Conservation (phyloP, 2,888 invertebrate species). For the Asteroscopus sphinx region DNA sequence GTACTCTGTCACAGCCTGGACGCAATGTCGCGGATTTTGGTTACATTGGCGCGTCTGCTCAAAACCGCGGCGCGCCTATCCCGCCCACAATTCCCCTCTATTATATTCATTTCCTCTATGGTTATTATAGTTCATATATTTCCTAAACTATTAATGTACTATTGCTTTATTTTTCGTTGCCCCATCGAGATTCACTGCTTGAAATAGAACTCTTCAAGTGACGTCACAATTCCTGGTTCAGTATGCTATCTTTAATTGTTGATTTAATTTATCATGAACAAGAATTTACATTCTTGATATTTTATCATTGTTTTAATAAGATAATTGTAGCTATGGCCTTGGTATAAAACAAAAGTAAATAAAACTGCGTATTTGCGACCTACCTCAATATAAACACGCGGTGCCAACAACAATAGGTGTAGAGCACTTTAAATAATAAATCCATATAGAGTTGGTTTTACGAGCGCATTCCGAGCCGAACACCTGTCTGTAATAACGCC, state of each 20-base stretch:
- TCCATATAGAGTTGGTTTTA: conserved; percentile 81
- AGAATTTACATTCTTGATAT: background rate
- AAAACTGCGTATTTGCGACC: conserved; percentile 50
- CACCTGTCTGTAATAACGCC: conserved; percentile 77
- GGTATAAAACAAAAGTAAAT: conserved; percentile 41
- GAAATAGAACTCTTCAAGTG: background rate
- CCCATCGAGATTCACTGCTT: conserved; percentile 1
- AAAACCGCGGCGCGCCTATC: no score
- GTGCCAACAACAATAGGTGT: conserved; percentile 72
- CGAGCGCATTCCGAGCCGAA: conserved; percentile 75
- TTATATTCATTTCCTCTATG: no score
- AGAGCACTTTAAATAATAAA: conserved; percentile 82
- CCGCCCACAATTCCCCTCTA: no score
- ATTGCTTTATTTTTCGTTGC: conserved; percentile 21
- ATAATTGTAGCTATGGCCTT: conserved; percentile 21
- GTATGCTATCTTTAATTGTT: background rate
- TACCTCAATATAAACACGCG: conserved; percentile 72
- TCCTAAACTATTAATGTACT: no score
- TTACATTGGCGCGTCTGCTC: no score
- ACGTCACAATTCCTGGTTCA: background rate
- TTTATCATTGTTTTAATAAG: conserved; percentile 24
- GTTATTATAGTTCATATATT: no score
- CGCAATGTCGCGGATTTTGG: no score
- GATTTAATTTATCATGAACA: background rate
- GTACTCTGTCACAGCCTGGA: no score